Evolutionary conservation across 2,113 vertebrate species (phyloP), one percentile per base, ranked within the genome.

Genomic region (Oncorhynchus keta): DNA sequence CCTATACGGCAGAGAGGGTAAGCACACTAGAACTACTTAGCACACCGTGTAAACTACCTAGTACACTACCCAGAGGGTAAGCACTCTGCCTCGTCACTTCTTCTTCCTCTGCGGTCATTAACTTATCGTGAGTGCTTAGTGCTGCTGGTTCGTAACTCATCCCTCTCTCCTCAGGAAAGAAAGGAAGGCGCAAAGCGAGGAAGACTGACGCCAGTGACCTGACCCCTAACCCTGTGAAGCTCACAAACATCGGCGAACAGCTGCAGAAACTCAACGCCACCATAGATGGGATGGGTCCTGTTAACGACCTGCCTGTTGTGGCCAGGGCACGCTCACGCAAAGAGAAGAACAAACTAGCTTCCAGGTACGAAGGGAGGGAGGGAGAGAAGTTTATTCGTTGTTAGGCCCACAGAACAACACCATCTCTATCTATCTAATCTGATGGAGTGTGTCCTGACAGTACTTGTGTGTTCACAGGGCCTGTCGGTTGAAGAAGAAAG

Each of bases 261-360:
- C 89, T 94, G 61, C 90, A 92, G 85, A 92, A 93, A 79, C 91
- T 94, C 48, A 92, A 93, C 74, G 85, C 88, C 1, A 91, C 92
- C 81, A 94, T 94, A 71, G 90, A 92, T 26, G 90, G 92, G 68
- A 92, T 94, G 90, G 88, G 90, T 11, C 92, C 92, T 0, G 92
- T 93, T 80, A 92, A 90, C 68, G 89, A 93, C 35, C 90, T 94
- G 65, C 92, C 93, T 0, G 89, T 92, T 2, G 86, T 90, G 68
- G 93, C 92, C 55, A 83, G 93, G 2, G 92, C 92, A 0, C 89
- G 92, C 5, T 93, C 92, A 69, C 89, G 92, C 26, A 94, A 93
- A 72, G 93, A 94, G 88, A 94, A 94, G 82, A 94, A 94, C 85
- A 94, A 94, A 81, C 91, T 94, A 55, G 90, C 92, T 55, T 93